phyloP scores from a whole-genome alignment of 1,140 invertebrate species.

The Grapholita molesta region DNA sequence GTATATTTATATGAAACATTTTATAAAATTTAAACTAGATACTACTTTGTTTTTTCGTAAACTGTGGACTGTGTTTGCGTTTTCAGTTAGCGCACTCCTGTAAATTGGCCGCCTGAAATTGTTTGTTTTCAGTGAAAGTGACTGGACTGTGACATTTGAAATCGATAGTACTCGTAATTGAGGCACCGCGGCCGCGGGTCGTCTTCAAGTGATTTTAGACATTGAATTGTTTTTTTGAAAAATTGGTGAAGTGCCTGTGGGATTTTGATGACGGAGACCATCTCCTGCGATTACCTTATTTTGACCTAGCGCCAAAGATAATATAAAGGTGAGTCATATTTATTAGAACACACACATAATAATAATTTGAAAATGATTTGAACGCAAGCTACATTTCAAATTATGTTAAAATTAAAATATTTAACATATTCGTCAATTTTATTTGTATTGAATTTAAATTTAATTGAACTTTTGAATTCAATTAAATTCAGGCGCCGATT shows the following conservation, averaged over 20 bases:
- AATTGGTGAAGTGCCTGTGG: slow-evolving; percentile 63
- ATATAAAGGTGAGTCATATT: slow-evolving; percentile 45
- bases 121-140: slow-evolving; percentile 57
- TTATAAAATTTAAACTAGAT: background rate
- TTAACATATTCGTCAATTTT: too few species aligned
- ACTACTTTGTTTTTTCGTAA: slow-evolving; percentile 6
- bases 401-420: background rate
- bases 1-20: background rate
- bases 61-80: slow-evolving; percentile 33
- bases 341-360: slow-evolving; percentile 15
- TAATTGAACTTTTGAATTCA: too few species aligned
- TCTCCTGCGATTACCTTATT: slow-evolving; percentile 19
- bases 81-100: slow-evolving; percentile 52
- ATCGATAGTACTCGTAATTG: slow-evolving; percentile 44
- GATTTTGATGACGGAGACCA: slow-evolving; percentile 37
- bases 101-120: slow-evolving; percentile 39
- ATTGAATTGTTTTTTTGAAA: slow-evolving; percentile 23
- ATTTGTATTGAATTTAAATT: background rate
- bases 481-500: too few species aligned
- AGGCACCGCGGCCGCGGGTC: slow-evolving; percentile 37
- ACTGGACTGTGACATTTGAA: slow-evolving; percentile 64
- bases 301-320: slow-evolving; percentile 54
- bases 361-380: background rate
- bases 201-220: slow-evolving; percentile 26
- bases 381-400: background rate